These are phyloP conservation scores for Aplodontia rufa DNA, from an alignment of 2,113 vertebrate species.

Conservation along the genomic window DNA sequence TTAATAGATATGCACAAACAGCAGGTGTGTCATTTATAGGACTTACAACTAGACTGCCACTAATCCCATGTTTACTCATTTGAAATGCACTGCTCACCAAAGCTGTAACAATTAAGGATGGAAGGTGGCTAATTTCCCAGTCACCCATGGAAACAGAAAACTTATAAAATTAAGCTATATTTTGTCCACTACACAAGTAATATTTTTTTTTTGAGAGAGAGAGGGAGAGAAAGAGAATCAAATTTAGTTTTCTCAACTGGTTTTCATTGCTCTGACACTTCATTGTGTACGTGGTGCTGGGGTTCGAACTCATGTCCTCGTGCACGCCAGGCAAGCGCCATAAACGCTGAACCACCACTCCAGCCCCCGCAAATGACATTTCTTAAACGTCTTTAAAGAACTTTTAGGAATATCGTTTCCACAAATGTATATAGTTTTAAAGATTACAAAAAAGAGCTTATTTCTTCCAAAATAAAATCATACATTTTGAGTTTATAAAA, in stretches of 20 bases:
- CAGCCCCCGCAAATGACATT: no score
- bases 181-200: neutral
- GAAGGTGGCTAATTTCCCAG: conserved; percentile 3
- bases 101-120: conserved; percentile 1
- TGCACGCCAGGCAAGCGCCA: no score
- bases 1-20: conserved; percentile 36
- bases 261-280: no score
- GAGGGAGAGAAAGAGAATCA: no score
- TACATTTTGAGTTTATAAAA: neutral
- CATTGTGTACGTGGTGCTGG: no score
- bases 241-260: no score
- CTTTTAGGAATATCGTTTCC: neutral
- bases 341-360: no score
- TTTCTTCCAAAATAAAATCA: conserved; percentile 18
- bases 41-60: conserved; percentile 15
- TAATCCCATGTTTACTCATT: conserved; percentile 28
- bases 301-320: no score
- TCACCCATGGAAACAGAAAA: conserved; percentile 34
- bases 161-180: neutral
- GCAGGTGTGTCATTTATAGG: neutral
- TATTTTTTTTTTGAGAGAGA: no score
- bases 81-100: conserved; percentile 46
- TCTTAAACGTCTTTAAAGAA: conserved; percentile 47
- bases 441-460: conserved; percentile 9
- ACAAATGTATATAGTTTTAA: neutral